Evolutionary conservation across 1,140 invertebrate genomes (phyloP).

Genomic region (Chelonus insularis): DNA sequence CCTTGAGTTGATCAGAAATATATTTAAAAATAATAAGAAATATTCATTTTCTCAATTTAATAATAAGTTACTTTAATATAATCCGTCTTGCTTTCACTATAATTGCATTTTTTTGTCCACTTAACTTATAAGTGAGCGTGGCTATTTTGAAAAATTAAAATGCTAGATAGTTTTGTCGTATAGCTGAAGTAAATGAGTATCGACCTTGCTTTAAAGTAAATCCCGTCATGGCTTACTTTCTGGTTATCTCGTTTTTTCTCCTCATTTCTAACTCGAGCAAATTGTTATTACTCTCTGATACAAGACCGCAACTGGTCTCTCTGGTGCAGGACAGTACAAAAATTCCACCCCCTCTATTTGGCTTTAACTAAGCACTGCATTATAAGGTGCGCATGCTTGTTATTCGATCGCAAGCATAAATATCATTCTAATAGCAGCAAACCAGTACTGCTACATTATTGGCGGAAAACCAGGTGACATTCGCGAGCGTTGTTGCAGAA

Average conservation of each 20-base stretch:
- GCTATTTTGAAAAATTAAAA: background rate
- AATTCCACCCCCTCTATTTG: constrained; percentile 2
- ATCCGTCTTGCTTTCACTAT: too few species aligned
- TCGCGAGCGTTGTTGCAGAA: constrained; percentile 14
- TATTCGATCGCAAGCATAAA: constrained; percentile 12
- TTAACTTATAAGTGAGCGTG: too few species aligned
- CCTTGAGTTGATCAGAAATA: background rate
- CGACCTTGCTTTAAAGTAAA: constrained; percentile 2
- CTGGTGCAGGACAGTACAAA: background rate
- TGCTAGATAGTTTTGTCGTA: too few species aligned
- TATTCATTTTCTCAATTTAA: too few species aligned
- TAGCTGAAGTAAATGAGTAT: background rate
- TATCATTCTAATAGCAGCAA: constrained; percentile 8
- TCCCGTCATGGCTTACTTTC: constrained; percentile 5
- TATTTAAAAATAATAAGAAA: too few species aligned
- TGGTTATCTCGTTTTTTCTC: constrained; percentile 1
- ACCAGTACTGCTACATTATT: background rate
- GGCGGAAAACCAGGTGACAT: constrained; percentile 16
- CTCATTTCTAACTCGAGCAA: constrained; percentile 7
- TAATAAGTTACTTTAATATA: too few species aligned
- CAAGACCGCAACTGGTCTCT: background rate
- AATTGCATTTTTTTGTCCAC: too few species aligned
- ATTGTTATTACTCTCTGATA: background rate
- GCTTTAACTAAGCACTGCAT: too few species aligned
- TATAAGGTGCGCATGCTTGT: background rate